phyloP scores from a whole-genome alignment of 2,113 vertebrate genomes.

The Mastomys coucha region DNA sequence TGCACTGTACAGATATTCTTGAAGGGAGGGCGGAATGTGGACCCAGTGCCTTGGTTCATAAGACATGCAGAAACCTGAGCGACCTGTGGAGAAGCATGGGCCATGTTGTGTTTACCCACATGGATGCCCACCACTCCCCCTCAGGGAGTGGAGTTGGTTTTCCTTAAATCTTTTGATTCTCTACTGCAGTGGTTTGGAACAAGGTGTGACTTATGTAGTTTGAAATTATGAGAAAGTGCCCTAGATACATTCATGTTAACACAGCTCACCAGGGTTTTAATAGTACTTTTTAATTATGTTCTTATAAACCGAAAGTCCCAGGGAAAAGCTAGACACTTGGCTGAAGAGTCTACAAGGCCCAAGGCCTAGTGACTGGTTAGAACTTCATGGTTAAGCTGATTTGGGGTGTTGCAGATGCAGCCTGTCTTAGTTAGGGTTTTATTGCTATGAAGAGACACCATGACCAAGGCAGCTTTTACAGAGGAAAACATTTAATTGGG shows the following conservation, averaged over 20 bases:
- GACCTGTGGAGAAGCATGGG: not conserved
- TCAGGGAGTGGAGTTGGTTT: not conserved
- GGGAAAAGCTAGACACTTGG: not conserved
- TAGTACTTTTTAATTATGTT: conserved; percentile 42
- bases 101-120: not conserved
- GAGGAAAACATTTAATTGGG: too few species aligned
- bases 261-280: conserved; percentile 7
- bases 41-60: not conserved
- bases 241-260: not conserved
- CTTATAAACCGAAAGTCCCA: not conserved
- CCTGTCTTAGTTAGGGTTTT: too few species aligned
- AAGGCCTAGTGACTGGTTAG: not conserved
- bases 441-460: too few species aligned
- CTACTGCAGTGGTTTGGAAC: not conserved
- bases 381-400: not conserved
- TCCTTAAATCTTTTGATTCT: not conserved
- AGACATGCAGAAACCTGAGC: not conserved
- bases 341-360: not conserved
- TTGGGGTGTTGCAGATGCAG: too few species aligned
- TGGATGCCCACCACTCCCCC: not conserved
- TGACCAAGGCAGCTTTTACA: too few species aligned
- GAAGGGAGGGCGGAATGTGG: not conserved
- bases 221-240: not conserved
- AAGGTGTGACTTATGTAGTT: not conserved
- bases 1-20: not conserved